These are phyloP conservation scores for Acleris emargana DNA, from an alignment of 2,888 invertebrate genomes.

Conservation along the genomic window DNA sequence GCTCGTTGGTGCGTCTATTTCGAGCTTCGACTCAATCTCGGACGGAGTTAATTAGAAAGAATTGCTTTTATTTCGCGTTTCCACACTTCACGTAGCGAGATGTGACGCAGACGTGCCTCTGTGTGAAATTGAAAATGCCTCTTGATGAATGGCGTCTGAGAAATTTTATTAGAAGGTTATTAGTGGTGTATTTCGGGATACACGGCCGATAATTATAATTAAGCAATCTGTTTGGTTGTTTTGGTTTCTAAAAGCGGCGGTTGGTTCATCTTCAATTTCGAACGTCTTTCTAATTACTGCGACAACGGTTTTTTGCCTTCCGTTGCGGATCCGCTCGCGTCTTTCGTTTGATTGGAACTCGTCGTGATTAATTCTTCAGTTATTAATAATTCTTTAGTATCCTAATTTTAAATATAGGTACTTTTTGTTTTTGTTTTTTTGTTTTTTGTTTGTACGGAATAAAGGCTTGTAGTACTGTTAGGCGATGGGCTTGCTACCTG, in stretches of 20 bases:
- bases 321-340: constrained; percentile 6
- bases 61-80: constrained; percentile 82
- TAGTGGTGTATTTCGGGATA: constrained; percentile 34
- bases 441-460: too few species aligned
- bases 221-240: constrained; percentile 36
- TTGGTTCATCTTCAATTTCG: constrained; percentile 26
- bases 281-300: constrained; percentile 33
- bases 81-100: constrained; percentile 68
- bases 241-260: constrained; percentile 31
- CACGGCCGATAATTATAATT: constrained; percentile 33
- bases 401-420: background rate
- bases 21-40: constrained; percentile 64
- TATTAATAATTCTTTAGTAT: background rate
- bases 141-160: constrained; percentile 61
- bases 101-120: constrained; percentile 63
- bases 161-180: constrained; percentile 42
- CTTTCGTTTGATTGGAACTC: constrained; percentile 14
- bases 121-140: constrained; percentile 63
- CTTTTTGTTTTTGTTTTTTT: too few species aligned
- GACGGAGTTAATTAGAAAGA: constrained; percentile 80
- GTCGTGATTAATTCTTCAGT: constrained; percentile 16
- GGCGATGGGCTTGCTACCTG: too few species aligned
- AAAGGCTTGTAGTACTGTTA: too few species aligned
- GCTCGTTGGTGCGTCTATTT: constrained; percentile 69
- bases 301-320: constrained; percentile 9